Evolutionary conservation across 2,113 vertebrate genomes (phyloP), one percentile per base, ranked within the genome.

Genomic region (Saccopteryx bilineata): DNA sequence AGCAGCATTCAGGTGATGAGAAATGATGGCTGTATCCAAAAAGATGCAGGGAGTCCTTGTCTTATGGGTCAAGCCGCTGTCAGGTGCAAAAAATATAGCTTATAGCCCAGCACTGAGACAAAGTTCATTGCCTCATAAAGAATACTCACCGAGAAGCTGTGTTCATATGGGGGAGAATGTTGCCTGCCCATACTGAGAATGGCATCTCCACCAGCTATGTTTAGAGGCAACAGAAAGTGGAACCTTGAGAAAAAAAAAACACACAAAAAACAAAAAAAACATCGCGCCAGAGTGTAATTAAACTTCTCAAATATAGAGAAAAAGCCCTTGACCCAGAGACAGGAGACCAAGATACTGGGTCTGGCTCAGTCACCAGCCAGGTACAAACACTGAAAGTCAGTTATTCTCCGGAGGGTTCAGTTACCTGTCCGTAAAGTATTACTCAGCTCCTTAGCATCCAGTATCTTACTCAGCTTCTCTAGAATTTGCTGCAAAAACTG

Each of bases 401-500:
- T 23, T 71, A 11, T 75, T 6, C 46, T 92, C 31, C 61, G 10
- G 52, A 19, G 23, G 14, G 80, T 93, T 94, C 65, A 48, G 60
- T 54, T 17, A 79, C 11, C 3, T 91, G 1, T 65, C 33, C 61
- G 7, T 33, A 33, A 91, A 79, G 50, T 78, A 21, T 69, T 19
- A 33, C 13, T 7, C n/a, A 58, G 33, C 11, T 87, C n/a, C 63
- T 65, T 0, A 74, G 24, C 21, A 56, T 58, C 17, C 1, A 19
- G 74, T 18, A 88, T 39, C 39, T 39, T 39, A 46, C 18, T 11
- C 48, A 1, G 28, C 9, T 17, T 31, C 58, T 46, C 31, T 21
- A 31, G 88, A 93, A 84, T 68, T 94, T 60, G 26, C 26, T 96
- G 96, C 93, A 96, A 96, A 96, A 94, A 84, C 89, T 78, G 63